phyloP scores from a whole-genome alignment of 2,888 invertebrate species.

The Amphiduros pacificus region DNA sequence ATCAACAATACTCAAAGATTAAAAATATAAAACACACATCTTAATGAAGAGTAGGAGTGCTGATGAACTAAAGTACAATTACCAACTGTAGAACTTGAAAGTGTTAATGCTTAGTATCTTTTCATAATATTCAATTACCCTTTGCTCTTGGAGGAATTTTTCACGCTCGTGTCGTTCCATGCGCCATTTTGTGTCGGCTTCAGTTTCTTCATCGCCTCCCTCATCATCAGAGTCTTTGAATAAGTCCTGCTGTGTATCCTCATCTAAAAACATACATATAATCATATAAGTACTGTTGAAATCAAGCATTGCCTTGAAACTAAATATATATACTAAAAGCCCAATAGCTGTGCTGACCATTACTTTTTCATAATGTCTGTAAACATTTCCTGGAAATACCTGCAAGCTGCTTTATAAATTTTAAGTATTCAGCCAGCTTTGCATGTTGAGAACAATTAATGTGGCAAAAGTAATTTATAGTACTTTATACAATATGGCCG shows the following conservation, averaged over 20 bases:
- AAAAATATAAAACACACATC: not conserved
- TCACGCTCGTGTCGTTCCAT: conserved; percentile 32
- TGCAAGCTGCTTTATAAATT: no score
- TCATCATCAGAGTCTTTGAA: conserved; percentile 48
- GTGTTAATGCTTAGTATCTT: not conserved
- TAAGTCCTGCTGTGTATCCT: conserved; percentile 62
- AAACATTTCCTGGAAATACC: no score
- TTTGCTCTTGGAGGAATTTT: conserved; percentile 31
- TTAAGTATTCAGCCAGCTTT: no score
- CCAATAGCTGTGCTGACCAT: no score
- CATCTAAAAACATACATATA: conserved; percentile 40
- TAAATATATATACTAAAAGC: no score
- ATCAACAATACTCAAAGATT: not conserved
- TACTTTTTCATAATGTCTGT: no score
- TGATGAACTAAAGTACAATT: not conserved
- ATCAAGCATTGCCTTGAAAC: no score
- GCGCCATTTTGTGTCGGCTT: conserved; percentile 41
- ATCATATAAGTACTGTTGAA: no score
- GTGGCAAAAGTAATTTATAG: no score
- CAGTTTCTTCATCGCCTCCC: conserved; percentile 36
- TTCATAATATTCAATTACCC: conserved; percentile 18
- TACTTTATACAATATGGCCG: no score
- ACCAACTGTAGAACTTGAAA: not conserved
- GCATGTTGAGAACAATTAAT: no score
- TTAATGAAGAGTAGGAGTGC: not conserved